Evolutionary conservation across 1,140 invertebrate species (phyloP).

Genomic region (Drosophila quadrilineata): DNA sequence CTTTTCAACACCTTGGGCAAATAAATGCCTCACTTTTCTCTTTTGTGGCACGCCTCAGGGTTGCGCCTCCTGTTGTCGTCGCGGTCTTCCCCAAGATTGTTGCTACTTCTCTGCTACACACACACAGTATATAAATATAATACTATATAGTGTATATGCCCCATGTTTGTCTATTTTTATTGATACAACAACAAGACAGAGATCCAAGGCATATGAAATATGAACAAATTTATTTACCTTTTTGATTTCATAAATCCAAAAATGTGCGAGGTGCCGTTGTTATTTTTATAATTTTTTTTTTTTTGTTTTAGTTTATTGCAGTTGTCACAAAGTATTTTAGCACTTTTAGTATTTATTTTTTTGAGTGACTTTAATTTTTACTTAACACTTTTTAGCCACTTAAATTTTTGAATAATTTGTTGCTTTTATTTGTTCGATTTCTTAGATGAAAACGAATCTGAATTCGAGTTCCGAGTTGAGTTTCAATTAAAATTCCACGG

Average conservation of each 20-base stretch:
- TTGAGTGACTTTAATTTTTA: too few species aligned
- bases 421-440: constrained; percentile 39
- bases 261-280: constrained; percentile 33
- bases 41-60: not conserved
- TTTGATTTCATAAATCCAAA: constrained; percentile 77
- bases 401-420: constrained; percentile 51
- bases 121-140: not conserved
- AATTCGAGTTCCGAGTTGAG: constrained; percentile 16
- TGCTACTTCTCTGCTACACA: not conserved
- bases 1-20: constrained; percentile 67
- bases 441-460: constrained; percentile 2
- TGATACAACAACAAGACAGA: constrained; percentile 33
- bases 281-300: constrained; percentile 9
- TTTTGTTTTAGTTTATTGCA: constrained; percentile 4
- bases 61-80: too few species aligned
- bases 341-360: not conserved
- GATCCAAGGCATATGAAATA: constrained; percentile 19
- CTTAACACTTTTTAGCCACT: constrained; percentile 19
- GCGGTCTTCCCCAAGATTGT: too few species aligned
- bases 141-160: too few species aligned
- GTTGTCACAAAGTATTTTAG: not conserved
- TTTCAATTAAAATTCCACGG: constrained; percentile 62
- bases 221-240: constrained; percentile 61
- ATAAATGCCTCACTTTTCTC: constrained; percentile 52
- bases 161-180: constrained; percentile 65